Evolutionary conservation across 1,140 invertebrate genomes (phyloP).

Genomic region (Ericerus pela): DNA sequence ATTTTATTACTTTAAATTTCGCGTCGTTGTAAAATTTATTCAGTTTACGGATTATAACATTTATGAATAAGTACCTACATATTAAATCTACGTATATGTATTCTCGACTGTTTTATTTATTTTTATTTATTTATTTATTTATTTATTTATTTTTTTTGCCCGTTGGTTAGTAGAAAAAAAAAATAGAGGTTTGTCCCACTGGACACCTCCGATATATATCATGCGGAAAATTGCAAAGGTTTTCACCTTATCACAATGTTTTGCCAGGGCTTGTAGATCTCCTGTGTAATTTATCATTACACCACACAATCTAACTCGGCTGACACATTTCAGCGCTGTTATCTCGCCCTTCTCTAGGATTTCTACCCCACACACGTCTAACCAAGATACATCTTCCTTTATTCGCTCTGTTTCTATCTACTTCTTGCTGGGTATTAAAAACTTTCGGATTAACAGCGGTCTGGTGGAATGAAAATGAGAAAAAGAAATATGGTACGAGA

Average conservation of each 20-base stretch:
- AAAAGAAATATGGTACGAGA: background rate
- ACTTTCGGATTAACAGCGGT: constrained; percentile 4
- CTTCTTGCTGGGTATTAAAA: constrained; percentile 7
- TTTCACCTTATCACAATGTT: background rate
- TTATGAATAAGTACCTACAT: too few species aligned
- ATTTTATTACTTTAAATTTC: too few species aligned
- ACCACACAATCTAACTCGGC: constrained; percentile 2
- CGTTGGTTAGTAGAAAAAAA: too few species aligned
- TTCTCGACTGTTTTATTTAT: too few species aligned
- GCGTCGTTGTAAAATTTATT: too few species aligned
- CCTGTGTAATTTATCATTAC: constrained; percentile 8
- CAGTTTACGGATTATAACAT: too few species aligned
- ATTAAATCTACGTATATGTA: too few species aligned
- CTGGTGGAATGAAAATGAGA: background rate
- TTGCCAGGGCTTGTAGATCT: background rate
- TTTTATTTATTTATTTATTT: too few species aligned
- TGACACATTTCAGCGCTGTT: constrained; percentile 9
- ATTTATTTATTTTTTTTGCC: too few species aligned
- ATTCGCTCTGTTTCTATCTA: too few species aligned
- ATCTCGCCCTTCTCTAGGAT: background rate
- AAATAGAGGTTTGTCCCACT: too few species aligned
- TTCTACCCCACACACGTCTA: constrained; percentile 1
- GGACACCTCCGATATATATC: background rate
- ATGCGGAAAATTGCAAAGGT: background rate
- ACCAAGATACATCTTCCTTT: background rate